A percentile compares a stretch with the other conserved stretches of the same genome.
These are phyloP conservation scores for Butorides virescens DNA, from an alignment of 2,113 vertebrate genomes.

Conservation along the genomic window DNA sequence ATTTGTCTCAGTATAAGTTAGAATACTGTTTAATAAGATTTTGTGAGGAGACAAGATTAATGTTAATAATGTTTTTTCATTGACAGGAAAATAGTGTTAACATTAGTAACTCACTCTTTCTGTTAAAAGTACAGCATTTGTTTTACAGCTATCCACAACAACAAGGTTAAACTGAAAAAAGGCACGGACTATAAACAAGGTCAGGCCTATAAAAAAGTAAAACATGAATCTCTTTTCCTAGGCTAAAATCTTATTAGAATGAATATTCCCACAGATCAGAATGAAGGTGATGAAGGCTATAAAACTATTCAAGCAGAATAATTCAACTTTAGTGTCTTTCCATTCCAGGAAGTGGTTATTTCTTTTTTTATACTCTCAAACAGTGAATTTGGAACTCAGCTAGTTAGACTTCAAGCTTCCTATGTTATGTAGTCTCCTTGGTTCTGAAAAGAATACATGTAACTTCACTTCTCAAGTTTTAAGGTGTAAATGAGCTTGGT, in stretches of 20 bases:
- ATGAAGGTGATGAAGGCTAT: conserved; percentile 17
- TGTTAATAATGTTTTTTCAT: conserved; percentile 38
- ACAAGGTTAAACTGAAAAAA: conserved; percentile 38
- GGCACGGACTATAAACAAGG: conserved; percentile 6
- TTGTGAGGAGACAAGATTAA: conserved; percentile 34
- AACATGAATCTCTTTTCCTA: conserved; percentile 20
- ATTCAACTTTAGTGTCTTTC: conserved; percentile 14
- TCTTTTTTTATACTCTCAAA: background rate
- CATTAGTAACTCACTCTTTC: conserved; percentile 9
- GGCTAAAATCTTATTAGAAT: conserved; percentile 30
- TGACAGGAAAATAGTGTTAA: conserved; percentile 14
- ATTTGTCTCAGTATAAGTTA: conserved; percentile 27
- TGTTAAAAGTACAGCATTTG: background rate
- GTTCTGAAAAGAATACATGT: background rate
- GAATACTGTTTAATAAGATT: conserved; percentile 29
- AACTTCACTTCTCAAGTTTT: background rate
- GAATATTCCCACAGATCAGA: conserved; percentile 38
- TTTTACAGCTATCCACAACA: conserved; percentile 13
- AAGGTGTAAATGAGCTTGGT: background rate
- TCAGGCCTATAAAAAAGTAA: conserved; percentile 38
- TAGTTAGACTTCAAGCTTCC: conserved; percentile 1
- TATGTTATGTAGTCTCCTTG: background rate
- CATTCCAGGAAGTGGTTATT: background rate
- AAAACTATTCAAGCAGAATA: conserved; percentile 50
- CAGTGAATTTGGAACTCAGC: background rate